phyloP scores from a whole-genome alignment of 2,113 vertebrate genomes.

The Proteles cristata region DNA sequence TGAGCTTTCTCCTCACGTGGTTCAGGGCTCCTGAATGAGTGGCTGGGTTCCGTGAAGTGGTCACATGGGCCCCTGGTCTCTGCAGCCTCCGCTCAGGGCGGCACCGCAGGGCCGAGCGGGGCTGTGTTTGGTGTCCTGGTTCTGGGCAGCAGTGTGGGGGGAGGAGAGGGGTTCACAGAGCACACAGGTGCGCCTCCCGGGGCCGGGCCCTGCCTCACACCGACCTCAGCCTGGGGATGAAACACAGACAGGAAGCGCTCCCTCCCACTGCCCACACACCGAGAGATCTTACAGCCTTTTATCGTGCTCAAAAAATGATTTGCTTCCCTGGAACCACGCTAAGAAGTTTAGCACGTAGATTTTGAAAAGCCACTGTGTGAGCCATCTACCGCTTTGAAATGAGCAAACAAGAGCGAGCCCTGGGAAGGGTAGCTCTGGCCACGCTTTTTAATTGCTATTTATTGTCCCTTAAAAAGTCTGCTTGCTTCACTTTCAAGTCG shows the following conservation, averaged over 20 bases:
- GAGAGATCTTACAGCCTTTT: not conserved
- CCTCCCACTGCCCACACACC: not conserved
- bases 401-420: not conserved
- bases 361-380: not conserved
- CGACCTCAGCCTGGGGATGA: not conserved
- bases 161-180: not conserved
- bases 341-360: not conserved
- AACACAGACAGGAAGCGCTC: not conserved
- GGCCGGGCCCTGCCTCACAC: not conserved
- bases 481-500: constrained; percentile 62
- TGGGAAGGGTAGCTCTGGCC: constrained; percentile 39
- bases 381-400: constrained; percentile 59
- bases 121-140: not conserved
- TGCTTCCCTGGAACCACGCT: constrained; percentile 50
- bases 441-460: constrained; percentile 69
- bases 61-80: not conserved
- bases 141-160: not conserved
- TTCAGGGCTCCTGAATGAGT: not conserved
- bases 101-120: too few species aligned
- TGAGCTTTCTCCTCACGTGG: not conserved
- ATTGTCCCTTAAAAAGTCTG: constrained; percentile 67
- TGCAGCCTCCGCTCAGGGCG: rapidly evolving
- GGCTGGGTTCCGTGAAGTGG: not conserved
- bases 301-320: not conserved
- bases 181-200: not conserved